Evolutionary conservation across 2,113 vertebrate species (phyloP), one percentile per base, ranked within the genome.

Genomic region (Gorsachius goisagi): DNA sequence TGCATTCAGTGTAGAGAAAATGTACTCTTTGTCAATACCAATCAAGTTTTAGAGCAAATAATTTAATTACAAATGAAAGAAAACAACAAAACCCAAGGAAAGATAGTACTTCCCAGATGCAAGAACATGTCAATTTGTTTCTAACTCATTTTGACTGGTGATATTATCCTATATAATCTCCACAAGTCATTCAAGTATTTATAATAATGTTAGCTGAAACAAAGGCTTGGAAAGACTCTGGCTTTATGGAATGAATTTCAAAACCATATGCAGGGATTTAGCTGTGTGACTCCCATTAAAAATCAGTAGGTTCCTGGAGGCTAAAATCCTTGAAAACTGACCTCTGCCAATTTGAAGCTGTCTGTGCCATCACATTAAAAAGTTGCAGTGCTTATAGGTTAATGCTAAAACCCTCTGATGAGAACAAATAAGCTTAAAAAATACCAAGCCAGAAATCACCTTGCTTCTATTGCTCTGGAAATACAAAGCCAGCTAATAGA

Each of bases 111-210:
- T 92, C 33, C 84, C 69, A 79, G 69, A 73, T 89, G 41, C 58
- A 91, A 89, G 74, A 95, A 53, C 84, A 85, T 26, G 85, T 95
- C 96, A 90, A 11, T 83, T 95, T 94, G 45, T 76, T 94, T 94
- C 79, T 96, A 96, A 96, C 72, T 96, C 81, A 73, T 84, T 92
- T 59, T 96, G 96, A 94, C 89, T 95, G 91, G 53, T 81, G 92
- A 92, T 91, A 69, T 41, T 41, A 97, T 88, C 74, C 92, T 90
- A 69, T 15, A 91, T 66, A 85, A 92, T 97, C 96, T 94, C 90
- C 90, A 88, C 88, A 95, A 97, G 94, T 97, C 95, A 92, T 95
- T 95, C 95, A 94, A 91, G 86, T 95, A 93, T 95, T 94, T 88
- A 81, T 93, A 95, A 97, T 89, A 84, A 92, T 58, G 86, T 93